A percentile compares a stretch with the other conserved stretches of the same genome.
phyloP scores from a whole-genome alignment of 2,113 vertebrate species.

The Uria lomvia region DNA sequence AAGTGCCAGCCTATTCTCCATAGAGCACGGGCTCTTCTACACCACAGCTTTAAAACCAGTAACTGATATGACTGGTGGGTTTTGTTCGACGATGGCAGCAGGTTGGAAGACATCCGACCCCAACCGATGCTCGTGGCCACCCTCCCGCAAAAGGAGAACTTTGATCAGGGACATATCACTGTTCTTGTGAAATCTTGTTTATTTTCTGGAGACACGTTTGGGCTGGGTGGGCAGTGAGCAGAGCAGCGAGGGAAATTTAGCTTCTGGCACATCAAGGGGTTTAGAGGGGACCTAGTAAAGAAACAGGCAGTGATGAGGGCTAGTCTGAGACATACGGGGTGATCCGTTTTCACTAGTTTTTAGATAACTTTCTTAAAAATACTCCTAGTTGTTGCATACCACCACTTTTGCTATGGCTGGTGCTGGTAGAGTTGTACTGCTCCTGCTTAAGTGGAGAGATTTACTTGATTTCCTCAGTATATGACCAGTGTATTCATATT shows the following conservation, averaged over 20 bases:
- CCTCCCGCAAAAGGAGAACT: background rate
- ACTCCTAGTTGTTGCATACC: background rate
- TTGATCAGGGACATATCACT: background rate
- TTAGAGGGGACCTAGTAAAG: background rate
- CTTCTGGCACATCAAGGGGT: background rate
- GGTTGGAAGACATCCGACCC: background rate
- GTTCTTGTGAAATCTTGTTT: background rate
- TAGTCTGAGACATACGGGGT: fast-evolving
- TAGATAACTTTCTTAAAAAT: background rate
- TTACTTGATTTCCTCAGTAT: background rate
- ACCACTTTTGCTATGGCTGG: background rate
- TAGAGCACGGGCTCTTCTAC: background rate
- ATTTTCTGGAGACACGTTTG: background rate
- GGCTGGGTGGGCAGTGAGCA: background rate
- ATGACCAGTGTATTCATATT: background rate
- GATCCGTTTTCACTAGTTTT: background rate
- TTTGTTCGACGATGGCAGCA: background rate
- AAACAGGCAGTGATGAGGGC: background rate
- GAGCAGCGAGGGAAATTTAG: no score
- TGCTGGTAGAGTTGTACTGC: background rate
- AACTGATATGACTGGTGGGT: background rate
- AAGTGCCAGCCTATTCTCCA: background rate
- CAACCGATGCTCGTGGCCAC: background rate
- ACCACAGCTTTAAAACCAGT: background rate
- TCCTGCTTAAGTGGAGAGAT: background rate